A percentile compares a stretch with the other conserved stretches of the same genome.
Conservation (phyloP, 2,888 invertebrate genomes). For the Sarcophaga variegata region DNA sequence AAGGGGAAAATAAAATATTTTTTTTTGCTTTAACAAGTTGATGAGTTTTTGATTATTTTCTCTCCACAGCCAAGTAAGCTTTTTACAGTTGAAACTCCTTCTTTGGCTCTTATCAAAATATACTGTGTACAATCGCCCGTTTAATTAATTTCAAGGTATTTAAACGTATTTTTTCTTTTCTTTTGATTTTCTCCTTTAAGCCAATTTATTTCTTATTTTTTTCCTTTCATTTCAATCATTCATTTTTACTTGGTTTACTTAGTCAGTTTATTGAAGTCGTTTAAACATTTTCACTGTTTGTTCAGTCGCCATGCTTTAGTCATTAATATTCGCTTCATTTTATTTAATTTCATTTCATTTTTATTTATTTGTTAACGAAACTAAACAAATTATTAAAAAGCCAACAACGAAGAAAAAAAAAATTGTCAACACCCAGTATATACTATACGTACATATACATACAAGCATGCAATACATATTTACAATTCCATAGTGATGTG, state of each 20-base stretch:
- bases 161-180: constrained; percentile 19
- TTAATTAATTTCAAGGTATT: constrained; percentile 49
- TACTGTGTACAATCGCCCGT: constrained; percentile 8
- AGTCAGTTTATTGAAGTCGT: too few species aligned
- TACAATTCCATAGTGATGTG: background rate
- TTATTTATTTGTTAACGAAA: constrained; percentile 7
- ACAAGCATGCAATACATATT: background rate
- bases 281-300: too few species aligned
- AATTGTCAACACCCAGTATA: constrained; percentile 34
- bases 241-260: too few species aligned
- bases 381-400: too few species aligned
- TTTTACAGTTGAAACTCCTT: background rate
- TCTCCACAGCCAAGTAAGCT: background rate
- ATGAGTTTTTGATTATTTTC: constrained; percentile 63
- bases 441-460: background rate
- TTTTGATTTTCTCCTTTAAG: too few species aligned
- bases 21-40: constrained; percentile 55
- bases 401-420: background rate
- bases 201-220: too few species aligned
- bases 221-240: too few species aligned
- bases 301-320: too few species aligned
- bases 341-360: background rate
- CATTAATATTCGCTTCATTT: too few species aligned
- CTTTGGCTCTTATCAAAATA: constrained; percentile 29
- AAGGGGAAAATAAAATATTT: too few species aligned